Evolutionary conservation across 2,888 invertebrate genomes (phyloP).

Genomic region (Dolichopus griseipennis): DNA sequence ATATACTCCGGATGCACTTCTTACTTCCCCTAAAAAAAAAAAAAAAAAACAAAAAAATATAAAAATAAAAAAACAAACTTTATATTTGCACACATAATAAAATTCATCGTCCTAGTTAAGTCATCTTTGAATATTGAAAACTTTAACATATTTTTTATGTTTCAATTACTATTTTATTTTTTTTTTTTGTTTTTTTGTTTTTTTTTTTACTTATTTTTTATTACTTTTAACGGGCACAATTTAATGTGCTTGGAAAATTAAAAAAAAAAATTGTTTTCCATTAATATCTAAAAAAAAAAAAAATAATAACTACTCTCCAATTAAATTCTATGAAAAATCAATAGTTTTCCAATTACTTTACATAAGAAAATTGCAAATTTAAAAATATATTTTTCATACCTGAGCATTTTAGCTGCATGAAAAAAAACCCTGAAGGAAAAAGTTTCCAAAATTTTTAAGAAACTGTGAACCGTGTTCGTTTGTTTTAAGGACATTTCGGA

Average conservation of each 20-base stretch:
- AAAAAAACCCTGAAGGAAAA: neutral
- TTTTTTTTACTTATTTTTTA: neutral
- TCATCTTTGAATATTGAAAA: too few species aligned
- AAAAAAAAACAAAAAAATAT: neutral
- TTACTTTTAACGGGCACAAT: neutral
- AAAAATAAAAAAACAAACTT: neutral
- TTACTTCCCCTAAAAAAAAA: too few species aligned
- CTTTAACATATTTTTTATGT: too few species aligned
- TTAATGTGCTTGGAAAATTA: neutral
- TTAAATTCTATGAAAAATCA: slow-evolving; percentile 6
- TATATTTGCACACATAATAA: neutral
- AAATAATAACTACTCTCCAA: neutral
- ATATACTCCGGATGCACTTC: too few species aligned
- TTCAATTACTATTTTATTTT: too few species aligned
- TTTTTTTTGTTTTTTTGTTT: neutral
- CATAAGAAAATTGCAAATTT: neutral
- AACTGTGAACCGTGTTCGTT: too few species aligned
- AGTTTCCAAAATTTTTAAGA: too few species aligned
- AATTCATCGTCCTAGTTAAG: neutral
- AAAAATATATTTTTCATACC: too few species aligned
- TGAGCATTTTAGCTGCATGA: too few species aligned
- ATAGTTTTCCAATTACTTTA: slow-evolving; percentile 6
- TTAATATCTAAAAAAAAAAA: neutral
- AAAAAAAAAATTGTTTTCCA: neutral
- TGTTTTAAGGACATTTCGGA: too few species aligned